Base-by-base conservation (phyloP, 2,797 vertebrate genomes). In the Phalanger gymnotis region DNA sequence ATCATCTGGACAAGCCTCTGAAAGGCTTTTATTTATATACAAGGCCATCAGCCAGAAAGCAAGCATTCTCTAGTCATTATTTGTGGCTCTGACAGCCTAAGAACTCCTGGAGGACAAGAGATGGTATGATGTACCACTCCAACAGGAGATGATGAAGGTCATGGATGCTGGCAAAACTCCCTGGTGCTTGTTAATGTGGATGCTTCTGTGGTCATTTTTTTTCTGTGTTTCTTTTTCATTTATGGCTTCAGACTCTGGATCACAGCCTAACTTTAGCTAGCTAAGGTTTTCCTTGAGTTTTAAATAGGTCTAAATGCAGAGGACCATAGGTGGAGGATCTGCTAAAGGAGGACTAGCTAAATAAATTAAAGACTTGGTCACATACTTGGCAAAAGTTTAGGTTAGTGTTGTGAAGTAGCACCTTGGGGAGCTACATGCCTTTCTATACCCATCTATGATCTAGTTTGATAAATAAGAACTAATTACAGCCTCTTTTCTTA, bases 1-100 rank as follows among this genome's bases (percentile, higher is more conserved):
- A 91, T 54, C 92, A 91, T 47, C 16, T 91, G 54, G 47, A 92
- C 0, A 66, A 66, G 47, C 93, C 92, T 81, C 52, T 53, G 61
- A 93, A 55, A 96, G 57, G 30, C 91, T 28, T 81, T 94, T 96
- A 53, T 13, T 27, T 52, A 56, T 31, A 4, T 57, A 90, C 22
- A 95, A 95, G 47, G 53, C 57, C 95, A 94, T 53, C 92, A 97
- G 94, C 91, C 90, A 90, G 92, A 51, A 51, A 87, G 9, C 25
- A 47, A 87, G 73, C 73, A 27, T 47, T 87, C 40, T 66, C 30
- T 2, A 53, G 57, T 25, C 94, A 34, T 34, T 1, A 2, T 10
- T 54, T 93, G n/a, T 90, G 89, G 53, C 55, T 96, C 28, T 96
- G 40, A 89, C 5, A 95, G 40, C 73, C 73, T 27, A 87, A 87